Evolutionary conservation across 2,113 vertebrate species (phyloP).

Genomic region (Datnioides undecimradiatus): DNA sequence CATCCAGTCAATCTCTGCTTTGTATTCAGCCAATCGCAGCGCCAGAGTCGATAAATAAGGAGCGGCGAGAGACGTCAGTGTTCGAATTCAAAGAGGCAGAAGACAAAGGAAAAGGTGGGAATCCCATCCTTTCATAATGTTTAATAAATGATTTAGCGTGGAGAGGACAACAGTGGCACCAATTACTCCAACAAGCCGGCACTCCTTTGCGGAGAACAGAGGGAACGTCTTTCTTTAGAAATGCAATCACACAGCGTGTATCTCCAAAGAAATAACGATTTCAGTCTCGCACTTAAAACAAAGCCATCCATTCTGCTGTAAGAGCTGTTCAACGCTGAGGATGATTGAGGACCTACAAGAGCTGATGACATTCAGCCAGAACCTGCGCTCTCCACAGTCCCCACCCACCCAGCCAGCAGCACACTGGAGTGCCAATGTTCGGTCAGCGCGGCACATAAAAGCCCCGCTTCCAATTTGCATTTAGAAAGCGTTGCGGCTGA

Average conservation of each 20-base stretch:
- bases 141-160: constrained; percentile 15
- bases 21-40: constrained; percentile 24
- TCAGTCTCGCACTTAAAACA: constrained; percentile 28
- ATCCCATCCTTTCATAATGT: background rate
- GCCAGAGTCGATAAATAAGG: constrained; percentile 1
- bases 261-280: constrained; percentile 14
- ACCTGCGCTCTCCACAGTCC: constrained; percentile 39
- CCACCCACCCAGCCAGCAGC: constrained; percentile 41
- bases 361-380: constrained; percentile 46
- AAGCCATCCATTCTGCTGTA: constrained; percentile 29
- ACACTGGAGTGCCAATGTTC: constrained; percentile 34
- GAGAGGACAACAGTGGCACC: constrained; percentile 12
- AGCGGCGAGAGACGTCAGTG: background rate
- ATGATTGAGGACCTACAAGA: constrained; percentile 42
- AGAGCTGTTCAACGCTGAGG: constrained; percentile 29
- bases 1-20: background rate
- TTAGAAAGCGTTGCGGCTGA: constrained; percentile 49
- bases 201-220: background rate
- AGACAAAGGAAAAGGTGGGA: constrained; percentile 8
- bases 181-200: constrained; percentile 9
- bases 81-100: constrained; percentile 21
- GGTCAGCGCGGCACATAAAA: constrained; percentile 53
- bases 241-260: background rate
- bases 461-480: constrained; percentile 58
- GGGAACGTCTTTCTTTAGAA: background rate